A percentile compares a stretch with the other conserved stretches of the same genome.
Conservation (phyloP, 2,113 vertebrate species). For the Anhinga anhinga region DNA sequence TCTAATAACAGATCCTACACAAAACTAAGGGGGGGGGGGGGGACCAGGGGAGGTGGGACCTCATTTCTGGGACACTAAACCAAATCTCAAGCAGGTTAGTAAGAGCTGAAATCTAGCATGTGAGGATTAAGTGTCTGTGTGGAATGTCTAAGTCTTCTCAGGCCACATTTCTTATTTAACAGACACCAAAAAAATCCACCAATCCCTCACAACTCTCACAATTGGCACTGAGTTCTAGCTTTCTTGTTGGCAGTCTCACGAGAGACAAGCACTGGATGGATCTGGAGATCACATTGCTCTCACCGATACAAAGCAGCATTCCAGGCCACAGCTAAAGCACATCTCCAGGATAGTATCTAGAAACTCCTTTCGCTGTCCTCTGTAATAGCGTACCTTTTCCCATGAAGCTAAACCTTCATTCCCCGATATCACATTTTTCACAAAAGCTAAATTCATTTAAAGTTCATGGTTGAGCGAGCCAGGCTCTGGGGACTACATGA, state of each 20-base stretch:
- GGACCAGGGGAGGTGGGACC: neutral
- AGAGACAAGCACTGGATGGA: neutral
- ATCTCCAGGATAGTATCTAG: neutral
- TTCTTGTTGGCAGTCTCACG: neutral
- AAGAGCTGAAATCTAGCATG: neutral
- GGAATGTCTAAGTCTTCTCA: slow-evolving; percentile 35
- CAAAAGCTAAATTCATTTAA: neutral
- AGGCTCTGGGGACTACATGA: neutral
- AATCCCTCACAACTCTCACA: neutral
- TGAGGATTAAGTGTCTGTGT: slow-evolving; percentile 46
- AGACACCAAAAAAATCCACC: neutral
- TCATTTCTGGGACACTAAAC: slow-evolving; percentile 21
- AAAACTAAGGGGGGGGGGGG: neutral
- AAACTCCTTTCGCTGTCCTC: neutral
- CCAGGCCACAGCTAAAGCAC: slow-evolving; percentile 10
- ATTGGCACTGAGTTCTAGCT: neutral
- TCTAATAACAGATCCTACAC: slow-evolving; percentile 50
- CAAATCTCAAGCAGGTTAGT: slow-evolving; percentile 29
- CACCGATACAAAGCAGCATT: neutral
- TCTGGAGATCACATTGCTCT: slow-evolving; percentile 16
- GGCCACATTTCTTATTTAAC: slow-evolving; percentile 36
- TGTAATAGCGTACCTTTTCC: neutral
- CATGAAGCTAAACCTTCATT: neutral
- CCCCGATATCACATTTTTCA: neutral
- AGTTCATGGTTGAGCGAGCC: slow-evolving; percentile 56